Percentiles rank a stretch among this genome's conserved stretches.
Evolutionary conservation across 2,113 vertebrate species (phyloP).

Genomic region (Lamprotornis superbus): DNA sequence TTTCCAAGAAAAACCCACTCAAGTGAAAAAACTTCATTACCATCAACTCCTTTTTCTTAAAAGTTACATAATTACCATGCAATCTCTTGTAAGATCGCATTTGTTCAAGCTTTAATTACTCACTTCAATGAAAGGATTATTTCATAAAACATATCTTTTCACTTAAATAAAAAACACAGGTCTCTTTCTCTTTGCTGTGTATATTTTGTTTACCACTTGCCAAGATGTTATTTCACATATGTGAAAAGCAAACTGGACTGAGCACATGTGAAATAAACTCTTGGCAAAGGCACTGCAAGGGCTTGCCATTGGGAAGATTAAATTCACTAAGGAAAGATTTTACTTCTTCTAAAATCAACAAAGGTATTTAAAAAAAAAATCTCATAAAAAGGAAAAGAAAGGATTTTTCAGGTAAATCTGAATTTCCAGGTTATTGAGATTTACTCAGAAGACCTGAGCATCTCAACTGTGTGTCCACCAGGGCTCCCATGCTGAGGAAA

Average conservation of each 20-base stretch:
- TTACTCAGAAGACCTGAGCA: neutral
- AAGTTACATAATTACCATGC: slow-evolving; percentile 46
- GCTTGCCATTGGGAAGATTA: slow-evolving; percentile 65
- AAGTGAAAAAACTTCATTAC: slow-evolving; percentile 63
- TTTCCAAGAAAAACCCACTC: slow-evolving; percentile 71
- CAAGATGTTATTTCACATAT: slow-evolving; percentile 63
- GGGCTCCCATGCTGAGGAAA: neutral
- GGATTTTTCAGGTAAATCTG: slow-evolving; percentile 29
- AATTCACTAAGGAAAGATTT: slow-evolving; percentile 54
- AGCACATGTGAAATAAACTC: slow-evolving; percentile 57
- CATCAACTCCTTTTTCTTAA: slow-evolving; percentile 18
- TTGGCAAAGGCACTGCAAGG: slow-evolving; percentile 48
- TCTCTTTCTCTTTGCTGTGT: neutral
- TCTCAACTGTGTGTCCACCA: neutral
- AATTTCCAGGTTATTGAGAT: neutral
- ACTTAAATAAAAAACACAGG: neutral
- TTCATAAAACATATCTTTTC: slow-evolving; percentile 13
- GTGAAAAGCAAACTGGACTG: slow-evolving; percentile 67
- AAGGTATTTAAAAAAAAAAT: neutral
- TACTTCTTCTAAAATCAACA: slow-evolving; percentile 54
- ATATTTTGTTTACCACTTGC: slow-evolving; percentile 44
- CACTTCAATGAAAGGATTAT: slow-evolving; percentile 45
- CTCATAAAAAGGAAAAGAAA: neutral
- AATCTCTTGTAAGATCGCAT: slow-evolving; percentile 57
- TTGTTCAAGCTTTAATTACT: slow-evolving; percentile 51